Base-by-base conservation (phyloP, 2,888 invertebrate species). In the Monopis laevigella region DNA sequence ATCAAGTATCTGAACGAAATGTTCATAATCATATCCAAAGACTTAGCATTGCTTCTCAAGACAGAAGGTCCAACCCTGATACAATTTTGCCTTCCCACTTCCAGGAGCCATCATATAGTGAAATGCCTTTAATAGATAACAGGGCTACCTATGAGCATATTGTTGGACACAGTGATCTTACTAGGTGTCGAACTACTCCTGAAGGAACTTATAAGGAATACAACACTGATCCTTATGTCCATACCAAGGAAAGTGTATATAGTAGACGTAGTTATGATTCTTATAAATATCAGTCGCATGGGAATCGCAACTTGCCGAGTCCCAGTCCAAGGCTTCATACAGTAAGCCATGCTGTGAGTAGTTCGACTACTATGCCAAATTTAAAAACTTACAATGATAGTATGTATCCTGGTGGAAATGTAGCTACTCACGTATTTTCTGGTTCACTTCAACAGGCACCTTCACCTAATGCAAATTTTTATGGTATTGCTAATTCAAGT, bases 291-390 rank as follows among this genome's bases (percentile, higher is more conserved):
- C 73, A 77, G 51, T 58, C 69, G 27, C 74, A 73, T 51, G 65
- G 61, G 26, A 64, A 57, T 46, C 59, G 66, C 48, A 69, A 75
- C 48, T 46, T 70, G 44, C 56, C 65, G 43, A 72, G 62, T 51
- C 56, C 65, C 43, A 72, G 62, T 51, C 65, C 77, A 42, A 64
- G 73, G 56, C 55, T 78, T 36, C 75, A 72, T 45, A 75, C 78
- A 46, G 70, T 78, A 38, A 77, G 77, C 51, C 78, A 78, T 54
- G 72, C 74, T 42, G 80, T 80, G 19, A 42, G 44, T 32, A 71
- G 71, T 53, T 78, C 80, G 42, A 74, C 68, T 47, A 80, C 78
- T 48, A 80, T 80, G 80, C 80, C 81, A 50, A 80, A 81, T 59
- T 60, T 80, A 52, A 74, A 72, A 53, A 65, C 62, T 46, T 75